Evolutionary conservation across 2,797 vertebrate genomes (phyloP).

Genomic region (Falco columbarius): DNA sequence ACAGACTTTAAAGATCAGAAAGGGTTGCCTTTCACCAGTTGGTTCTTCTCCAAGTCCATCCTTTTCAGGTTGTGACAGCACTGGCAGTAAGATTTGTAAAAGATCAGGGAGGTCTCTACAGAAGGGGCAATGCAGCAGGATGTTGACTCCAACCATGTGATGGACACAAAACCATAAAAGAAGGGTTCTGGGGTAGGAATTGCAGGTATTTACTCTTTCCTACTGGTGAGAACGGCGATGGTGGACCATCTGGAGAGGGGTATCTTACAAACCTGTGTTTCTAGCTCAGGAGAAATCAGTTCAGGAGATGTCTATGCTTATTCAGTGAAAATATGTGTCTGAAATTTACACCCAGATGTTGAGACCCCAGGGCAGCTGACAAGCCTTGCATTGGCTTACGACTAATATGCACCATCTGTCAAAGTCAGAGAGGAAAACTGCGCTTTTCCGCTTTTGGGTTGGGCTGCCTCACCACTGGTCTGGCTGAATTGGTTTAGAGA

Average conservation of each 20-base stretch:
- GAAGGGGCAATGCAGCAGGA: background rate
- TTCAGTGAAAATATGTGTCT: background rate
- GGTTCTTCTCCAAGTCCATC: background rate
- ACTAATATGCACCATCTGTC: background rate
- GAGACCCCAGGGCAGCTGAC: background rate
- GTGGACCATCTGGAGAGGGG: background rate
- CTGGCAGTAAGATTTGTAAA: background rate
- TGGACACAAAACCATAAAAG: background rate
- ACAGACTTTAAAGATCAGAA: background rate
- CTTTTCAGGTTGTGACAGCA: background rate
- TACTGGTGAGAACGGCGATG: background rate
- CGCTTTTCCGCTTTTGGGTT: background rate
- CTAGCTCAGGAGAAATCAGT: background rate
- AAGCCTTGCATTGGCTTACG: background rate
- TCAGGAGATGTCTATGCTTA: background rate
- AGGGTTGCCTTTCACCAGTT: background rate
- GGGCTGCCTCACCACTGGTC: background rate
- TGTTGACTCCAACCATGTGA: background rate
- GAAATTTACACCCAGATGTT: background rate
- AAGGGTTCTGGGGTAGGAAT: background rate
- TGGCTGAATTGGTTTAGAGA: background rate
- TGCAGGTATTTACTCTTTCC: background rate
- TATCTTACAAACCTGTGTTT: rapidly evolving
- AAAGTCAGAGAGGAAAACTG: background rate
- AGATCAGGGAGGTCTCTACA: background rate